Evolutionary conservation across 2,888 invertebrate species (phyloP).

Genomic region (Pandemis corylana): DNA sequence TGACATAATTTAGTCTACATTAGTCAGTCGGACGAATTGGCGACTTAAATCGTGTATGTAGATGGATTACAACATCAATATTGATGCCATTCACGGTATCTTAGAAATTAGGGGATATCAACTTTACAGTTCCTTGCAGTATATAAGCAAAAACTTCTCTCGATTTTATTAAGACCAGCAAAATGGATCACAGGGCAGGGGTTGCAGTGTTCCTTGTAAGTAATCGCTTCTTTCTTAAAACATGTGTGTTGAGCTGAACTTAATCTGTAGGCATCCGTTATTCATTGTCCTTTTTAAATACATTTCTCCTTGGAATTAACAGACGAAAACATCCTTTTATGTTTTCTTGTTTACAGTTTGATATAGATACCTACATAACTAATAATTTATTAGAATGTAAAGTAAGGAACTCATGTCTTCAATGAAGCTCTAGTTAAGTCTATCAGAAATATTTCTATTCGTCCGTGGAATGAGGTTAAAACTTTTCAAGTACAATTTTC

Average conservation of each 20-base stretch:
- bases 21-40: constrained; percentile 4
- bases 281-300: too few species aligned
- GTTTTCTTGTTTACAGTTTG: too few species aligned
- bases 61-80: constrained; percentile 23
- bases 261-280: not conserved
- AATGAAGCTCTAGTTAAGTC: too few species aligned
- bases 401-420: too few species aligned
- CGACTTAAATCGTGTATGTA: not conserved
- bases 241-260: not conserved
- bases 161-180: constrained; percentile 38
- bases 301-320: too few species aligned
- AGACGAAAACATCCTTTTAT: too few species aligned
- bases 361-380: too few species aligned
- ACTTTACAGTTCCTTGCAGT: constrained; percentile 26
- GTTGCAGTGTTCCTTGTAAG: constrained; percentile 42
- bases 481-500: too few species aligned
- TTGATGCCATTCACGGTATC: constrained; percentile 17
- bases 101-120: constrained; percentile 27
- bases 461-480: too few species aligned
- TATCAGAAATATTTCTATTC: too few species aligned
- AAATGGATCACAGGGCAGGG: constrained; percentile 46
- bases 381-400: too few species aligned
- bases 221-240: constrained; percentile 1
- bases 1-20: constrained; percentile 9
- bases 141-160: constrained; percentile 19